Evolutionary conservation across 2,888 invertebrate species (phyloP), one percentile per base, ranked within the genome.

Genomic region (Cryptocephalus primarius): DNA sequence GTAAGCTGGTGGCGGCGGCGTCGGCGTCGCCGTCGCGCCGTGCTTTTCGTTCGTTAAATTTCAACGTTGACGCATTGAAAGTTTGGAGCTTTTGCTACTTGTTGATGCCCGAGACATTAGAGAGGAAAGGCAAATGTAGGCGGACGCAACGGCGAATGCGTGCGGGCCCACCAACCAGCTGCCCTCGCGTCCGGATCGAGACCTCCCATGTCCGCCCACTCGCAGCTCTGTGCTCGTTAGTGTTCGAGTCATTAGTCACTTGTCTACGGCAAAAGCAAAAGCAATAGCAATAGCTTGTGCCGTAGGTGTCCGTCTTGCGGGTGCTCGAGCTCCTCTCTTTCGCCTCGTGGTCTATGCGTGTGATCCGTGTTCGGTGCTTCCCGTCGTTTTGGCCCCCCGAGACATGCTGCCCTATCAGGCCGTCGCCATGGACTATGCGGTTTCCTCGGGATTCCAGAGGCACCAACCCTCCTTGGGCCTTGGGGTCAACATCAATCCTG

Each of bases 391-490:
- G 3, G 22, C 22, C 22, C 22, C 22, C 22, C 3, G 22, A 22
- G 22, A 53, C 60, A 88, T 88, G 88, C 78, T 88, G 78, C 88
- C 88, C 65, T 88, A 88, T 73, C 88, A 88, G 75, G 83, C 85
- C 59, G 86, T 89, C 66, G 86, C 90, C 66, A 89, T 90, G 89
- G 84, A 84, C 79, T 84, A 84, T 72, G 83, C 83, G 63, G 82
- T 76, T 54, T 76, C 69, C 32, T 68, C 71, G 51, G 65, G 61
- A 59, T 69, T 63, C 55, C 62, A 60, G 54, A 56, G 60, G 47
- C 61, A 76, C 46, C 63, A 61, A 46, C 59, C 68, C 46, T 66
- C 69, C 49, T 65, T 70, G 50, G 74, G 68, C 62, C 70, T 69
- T 66, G 70, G 70, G 57, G 69, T 76, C 75, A 80, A 73, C 77